These are phyloP conservation scores for Octopus bimaculoides DNA, from an alignment of 1,140 invertebrate species.

Conservation along the genomic window DNA sequence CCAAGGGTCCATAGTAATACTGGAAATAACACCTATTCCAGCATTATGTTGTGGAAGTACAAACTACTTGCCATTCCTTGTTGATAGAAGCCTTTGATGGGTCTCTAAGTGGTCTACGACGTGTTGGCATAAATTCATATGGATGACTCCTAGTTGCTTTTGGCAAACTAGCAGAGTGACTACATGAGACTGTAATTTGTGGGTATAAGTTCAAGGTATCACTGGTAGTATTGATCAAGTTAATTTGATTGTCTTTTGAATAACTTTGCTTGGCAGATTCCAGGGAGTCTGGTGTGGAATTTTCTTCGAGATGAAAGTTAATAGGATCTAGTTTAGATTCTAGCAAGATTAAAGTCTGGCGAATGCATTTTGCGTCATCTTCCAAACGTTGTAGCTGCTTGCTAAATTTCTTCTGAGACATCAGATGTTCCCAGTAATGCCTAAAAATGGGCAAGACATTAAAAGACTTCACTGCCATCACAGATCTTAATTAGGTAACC, in stretches of 20 bases:
- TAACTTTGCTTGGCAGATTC: not conserved
- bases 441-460: not conserved
- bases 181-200: not conserved
- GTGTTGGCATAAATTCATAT: not conserved
- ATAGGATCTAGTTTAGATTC: constrained; percentile 5
- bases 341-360: not conserved
- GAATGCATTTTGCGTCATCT: not conserved
- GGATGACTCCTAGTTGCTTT: not conserved
- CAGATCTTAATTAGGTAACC: no score
- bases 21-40: no score
- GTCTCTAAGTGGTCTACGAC: not conserved
- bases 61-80: no score
- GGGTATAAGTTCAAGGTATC: not conserved
- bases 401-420: constrained; percentile 4
- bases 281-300: not conserved
- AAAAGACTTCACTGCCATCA: not conserved
- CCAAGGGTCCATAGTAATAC: no score
- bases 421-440: not conserved
- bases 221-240: not conserved
- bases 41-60: no score
- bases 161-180: not conserved
- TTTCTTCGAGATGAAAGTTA: not conserved
- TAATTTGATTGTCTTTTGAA: not conserved
- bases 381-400: not conserved
- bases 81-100: no score